Conservation (phyloP, 2,113 vertebrate genomes). For the Mobula birostris region DNA sequence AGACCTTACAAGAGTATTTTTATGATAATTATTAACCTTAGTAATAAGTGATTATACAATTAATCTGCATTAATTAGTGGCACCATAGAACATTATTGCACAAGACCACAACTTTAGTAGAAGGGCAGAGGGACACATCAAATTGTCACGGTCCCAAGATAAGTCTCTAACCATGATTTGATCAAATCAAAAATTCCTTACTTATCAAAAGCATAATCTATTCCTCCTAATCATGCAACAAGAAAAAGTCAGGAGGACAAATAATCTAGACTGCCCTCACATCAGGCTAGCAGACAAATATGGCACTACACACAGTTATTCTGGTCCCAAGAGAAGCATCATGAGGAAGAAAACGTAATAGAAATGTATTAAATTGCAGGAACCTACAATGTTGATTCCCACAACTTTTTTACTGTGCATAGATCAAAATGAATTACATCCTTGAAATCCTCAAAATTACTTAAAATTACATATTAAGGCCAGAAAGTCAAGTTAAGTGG, state of each 20-base stretch:
- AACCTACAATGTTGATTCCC: neutral
- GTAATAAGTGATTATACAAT: neutral
- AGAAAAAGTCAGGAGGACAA: neutral
- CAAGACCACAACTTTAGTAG: neutral
- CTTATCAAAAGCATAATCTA: neutral
- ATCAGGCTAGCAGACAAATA: neutral
- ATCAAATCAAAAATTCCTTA: neutral
- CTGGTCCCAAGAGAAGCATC: neutral
- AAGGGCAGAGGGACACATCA: too few relatives aligned
- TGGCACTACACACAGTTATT: neutral
- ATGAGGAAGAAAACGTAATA: neutral
- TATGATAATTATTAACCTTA: neutral
- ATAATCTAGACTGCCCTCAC: neutral
- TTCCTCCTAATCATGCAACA: neutral
- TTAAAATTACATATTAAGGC: neutral
- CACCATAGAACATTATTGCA: neutral
- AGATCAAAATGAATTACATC: neutral
- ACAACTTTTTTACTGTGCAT: neutral
- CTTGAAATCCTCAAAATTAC: neutral
- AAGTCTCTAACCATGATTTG: neutral
- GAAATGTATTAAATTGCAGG: neutral
- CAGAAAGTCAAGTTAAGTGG: neutral
- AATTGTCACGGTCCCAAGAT: neutral
- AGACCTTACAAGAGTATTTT: neutral
- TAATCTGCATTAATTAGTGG: neutral